Conservation (phyloP, 30 jellyfish, hydroid and myxozoan genomes). For the Catostylus mosaicus region DNA sequence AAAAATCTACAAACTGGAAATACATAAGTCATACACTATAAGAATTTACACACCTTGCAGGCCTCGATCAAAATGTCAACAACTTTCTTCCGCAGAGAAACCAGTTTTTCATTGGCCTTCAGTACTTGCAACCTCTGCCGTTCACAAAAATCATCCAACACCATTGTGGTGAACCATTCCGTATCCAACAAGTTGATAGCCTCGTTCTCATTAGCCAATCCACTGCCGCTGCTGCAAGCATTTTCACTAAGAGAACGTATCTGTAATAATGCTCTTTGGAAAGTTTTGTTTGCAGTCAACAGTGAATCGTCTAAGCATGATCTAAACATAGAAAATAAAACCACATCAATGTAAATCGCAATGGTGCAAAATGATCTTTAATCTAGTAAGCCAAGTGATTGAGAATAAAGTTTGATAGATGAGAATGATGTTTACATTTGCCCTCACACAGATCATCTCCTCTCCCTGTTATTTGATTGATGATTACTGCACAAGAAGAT, state of each 20-base stretch:
- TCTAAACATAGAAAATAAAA: background rate
- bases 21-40: no score
- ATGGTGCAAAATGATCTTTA: no score
- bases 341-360: no score
- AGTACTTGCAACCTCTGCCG: constrained; percentile 42
- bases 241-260: constrained; percentile 37
- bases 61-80: constrained; percentile 35
- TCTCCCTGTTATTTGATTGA: no score
- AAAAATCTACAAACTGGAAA: background rate
- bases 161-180: constrained; percentile 35
- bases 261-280: constrained; percentile 62
- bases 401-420: no score
- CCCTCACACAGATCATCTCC: no score
- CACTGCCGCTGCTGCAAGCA: constrained; percentile 62
- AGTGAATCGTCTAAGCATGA: constrained; percentile 2
- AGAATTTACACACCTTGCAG: constrained; percentile 63
- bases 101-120: constrained; percentile 32
- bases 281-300: constrained; percentile 29
- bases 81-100: constrained; percentile 28
- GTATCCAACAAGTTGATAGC: constrained; percentile 26
- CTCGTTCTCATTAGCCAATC: constrained; percentile 4
- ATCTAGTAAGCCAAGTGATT: no score
- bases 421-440: no score
- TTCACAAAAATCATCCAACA: constrained; percentile 59
- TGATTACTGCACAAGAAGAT: no score